Percentiles rank a stretch among this genome's conserved stretches.
phyloP scores from a whole-genome alignment of 2,888 invertebrate species.

The Melinaea menophilus region DNA sequence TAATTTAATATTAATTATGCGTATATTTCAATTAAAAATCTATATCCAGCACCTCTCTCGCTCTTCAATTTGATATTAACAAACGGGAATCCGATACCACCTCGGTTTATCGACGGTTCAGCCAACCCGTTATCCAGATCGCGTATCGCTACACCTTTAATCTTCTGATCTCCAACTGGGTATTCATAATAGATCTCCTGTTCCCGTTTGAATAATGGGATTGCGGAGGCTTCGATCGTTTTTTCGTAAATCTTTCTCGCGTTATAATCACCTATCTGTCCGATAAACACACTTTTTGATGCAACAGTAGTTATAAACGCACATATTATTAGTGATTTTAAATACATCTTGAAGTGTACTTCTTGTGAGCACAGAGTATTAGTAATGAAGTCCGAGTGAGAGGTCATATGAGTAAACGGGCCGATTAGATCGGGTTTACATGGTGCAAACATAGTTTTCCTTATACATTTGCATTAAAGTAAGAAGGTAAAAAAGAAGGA shows the following conservation, averaged over 20 bases:
- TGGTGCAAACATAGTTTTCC: slow-evolving; percentile 10
- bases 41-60: slow-evolving; percentile 60
- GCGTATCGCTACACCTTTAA: slow-evolving; percentile 66
- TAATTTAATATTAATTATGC: slow-evolving; percentile 44
- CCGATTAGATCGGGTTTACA: slow-evolving; percentile 18
- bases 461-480: neutral
- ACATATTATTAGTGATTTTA: slow-evolving; percentile 27
- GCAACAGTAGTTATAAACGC: slow-evolving; percentile 40
- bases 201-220: slow-evolving; percentile 55
- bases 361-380: slow-evolving; percentile 19
- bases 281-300: slow-evolving; percentile 53
- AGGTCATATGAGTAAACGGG: slow-evolving; percentile 22
- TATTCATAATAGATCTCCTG: slow-evolving; percentile 55
- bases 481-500: too few relatives aligned
- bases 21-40: slow-evolving; percentile 60
- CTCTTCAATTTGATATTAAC: slow-evolving; percentile 68
- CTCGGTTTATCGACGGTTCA: slow-evolving; percentile 59
- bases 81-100: slow-evolving; percentile 61
- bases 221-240: slow-evolving; percentile 37
- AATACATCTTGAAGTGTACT: slow-evolving; percentile 26
- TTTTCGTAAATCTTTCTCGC: slow-evolving; percentile 56
- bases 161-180: slow-evolving; percentile 50
- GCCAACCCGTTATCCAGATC: slow-evolving; percentile 62
- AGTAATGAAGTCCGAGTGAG: slow-evolving; percentile 11
- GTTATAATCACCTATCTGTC: slow-evolving; percentile 50